These are phyloP conservation scores for Laothoe populi DNA, from an alignment of 2,888 invertebrate genomes.

Conservation along the genomic window DNA sequence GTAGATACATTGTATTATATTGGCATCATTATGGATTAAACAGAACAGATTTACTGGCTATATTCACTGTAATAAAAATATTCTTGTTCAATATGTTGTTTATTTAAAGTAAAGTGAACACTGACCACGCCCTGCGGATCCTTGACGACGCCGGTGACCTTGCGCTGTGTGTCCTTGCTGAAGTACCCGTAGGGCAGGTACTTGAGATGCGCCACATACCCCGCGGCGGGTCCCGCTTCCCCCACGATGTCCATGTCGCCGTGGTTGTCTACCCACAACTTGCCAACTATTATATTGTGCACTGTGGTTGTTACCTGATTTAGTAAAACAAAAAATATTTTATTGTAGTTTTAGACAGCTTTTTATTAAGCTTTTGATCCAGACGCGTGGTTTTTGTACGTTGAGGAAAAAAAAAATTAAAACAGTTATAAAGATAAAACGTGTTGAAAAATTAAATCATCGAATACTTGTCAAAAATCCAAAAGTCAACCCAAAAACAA, in stretches of 20 bases:
- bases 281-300: slow-evolving; percentile 99
- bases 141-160: slow-evolving; percentile 93
- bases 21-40: too few species aligned
- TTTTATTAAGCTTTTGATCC: not conserved
- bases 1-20: too few species aligned
- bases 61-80: too few species aligned
- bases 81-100: too few species aligned
- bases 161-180: slow-evolving; percentile 96
- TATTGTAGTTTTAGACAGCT: not conserved
- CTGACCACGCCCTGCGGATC: slow-evolving; percentile 88
- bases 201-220: slow-evolving; percentile 97
- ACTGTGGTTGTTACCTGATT: slow-evolving; percentile 96
- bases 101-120: slow-evolving; percentile 31
- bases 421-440: too few species aligned
- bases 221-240: slow-evolving; percentile 91
- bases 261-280: slow-evolving; percentile 99
- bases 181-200: slow-evolving; percentile 99
- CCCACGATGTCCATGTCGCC: slow-evolving; percentile 99
- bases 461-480: too few species aligned
- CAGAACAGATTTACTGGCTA: too few species aligned
- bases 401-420: too few species aligned
- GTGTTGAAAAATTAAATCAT: too few species aligned
- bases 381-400: too few species aligned
- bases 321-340: not conserved
- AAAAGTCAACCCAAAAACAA: too few species aligned